phyloP scores from a whole-genome alignment of 2,888 invertebrate genomes.

The Lasioglossum vierecki region DNA sequence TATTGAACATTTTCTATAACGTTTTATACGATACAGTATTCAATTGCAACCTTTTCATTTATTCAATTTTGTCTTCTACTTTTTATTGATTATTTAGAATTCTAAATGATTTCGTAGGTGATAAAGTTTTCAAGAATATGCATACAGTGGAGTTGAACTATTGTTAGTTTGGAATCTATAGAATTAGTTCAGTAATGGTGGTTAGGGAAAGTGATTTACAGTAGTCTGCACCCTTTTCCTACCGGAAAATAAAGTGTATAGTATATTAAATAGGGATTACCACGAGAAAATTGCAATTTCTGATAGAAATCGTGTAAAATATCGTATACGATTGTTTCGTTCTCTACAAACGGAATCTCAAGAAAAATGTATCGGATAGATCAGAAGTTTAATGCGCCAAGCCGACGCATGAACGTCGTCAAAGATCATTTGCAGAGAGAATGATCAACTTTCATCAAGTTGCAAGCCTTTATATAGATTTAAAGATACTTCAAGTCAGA shows the following conservation, averaged over 20 bases:
- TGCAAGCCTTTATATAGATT: constrained; percentile 34
- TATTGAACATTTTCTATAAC: neutral
- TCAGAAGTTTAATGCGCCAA: neutral
- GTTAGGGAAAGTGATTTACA: neutral
- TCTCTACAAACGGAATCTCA: neutral
- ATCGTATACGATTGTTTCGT: neutral
- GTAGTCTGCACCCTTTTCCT: neutral
- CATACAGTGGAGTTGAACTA: neutral
- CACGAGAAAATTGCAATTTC: neutral
- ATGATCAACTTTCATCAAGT: constrained; percentile 17
- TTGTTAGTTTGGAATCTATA: neutral
- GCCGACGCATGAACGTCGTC: neutral
- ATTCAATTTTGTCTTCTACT: neutral
- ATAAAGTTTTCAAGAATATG: neutral
- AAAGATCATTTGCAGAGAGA: neutral
- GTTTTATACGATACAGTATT: neutral
- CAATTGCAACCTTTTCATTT: too few relatives aligned
- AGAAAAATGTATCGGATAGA: neutral
- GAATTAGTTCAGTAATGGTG: neutral
- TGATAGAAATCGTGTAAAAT: neutral
- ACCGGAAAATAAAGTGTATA: neutral
- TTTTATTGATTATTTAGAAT: neutral
- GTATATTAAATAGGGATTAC: neutral
- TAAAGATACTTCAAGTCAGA: too few relatives aligned
- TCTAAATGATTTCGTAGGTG: neutral